Conservation (phyloP, 2,888 invertebrate species). For the Lasioglossum zephyrum region DNA sequence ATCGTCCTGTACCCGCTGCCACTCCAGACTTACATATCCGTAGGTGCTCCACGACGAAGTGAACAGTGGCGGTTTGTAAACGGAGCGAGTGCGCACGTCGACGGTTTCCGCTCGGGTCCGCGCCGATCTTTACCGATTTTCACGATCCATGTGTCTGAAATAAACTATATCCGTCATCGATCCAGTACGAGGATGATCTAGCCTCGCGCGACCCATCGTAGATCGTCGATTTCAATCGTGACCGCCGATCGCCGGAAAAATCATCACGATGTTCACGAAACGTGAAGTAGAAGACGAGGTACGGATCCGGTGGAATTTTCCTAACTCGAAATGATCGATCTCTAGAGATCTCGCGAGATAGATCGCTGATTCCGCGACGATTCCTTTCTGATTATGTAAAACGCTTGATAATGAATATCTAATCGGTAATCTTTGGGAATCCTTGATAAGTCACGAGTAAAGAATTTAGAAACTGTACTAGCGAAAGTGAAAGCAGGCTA, state of each 20-base stretch:
- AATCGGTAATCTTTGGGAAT: background rate
- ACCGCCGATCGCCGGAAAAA: background rate
- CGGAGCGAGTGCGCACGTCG: background rate
- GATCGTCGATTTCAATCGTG: background rate
- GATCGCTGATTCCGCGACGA: background rate
- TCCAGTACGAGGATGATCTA: background rate
- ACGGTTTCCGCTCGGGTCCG: background rate
- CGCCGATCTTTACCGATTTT: background rate
- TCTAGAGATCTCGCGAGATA: background rate
- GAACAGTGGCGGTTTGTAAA: conserved; percentile 37
- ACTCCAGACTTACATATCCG: conserved; percentile 16
- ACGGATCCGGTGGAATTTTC: conserved; percentile 16
- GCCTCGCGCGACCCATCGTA: background rate
- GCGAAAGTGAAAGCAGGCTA: background rate
- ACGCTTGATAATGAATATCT: background rate
- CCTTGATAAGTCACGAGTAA: background rate
- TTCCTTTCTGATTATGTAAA: background rate
- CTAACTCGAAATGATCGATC: background rate
- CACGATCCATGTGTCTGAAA: background rate
- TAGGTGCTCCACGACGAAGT: conserved; percentile 18
- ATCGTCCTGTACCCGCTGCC: background rate
- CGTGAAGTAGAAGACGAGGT: conserved; percentile 31
- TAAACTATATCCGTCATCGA: background rate
- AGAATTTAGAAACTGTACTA: background rate
- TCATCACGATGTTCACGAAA: conserved; percentile 27